These are phyloP conservation scores for Menura novaehollandiae DNA, from an alignment of 2,113 vertebrate genomes.

Conservation along the genomic window DNA sequence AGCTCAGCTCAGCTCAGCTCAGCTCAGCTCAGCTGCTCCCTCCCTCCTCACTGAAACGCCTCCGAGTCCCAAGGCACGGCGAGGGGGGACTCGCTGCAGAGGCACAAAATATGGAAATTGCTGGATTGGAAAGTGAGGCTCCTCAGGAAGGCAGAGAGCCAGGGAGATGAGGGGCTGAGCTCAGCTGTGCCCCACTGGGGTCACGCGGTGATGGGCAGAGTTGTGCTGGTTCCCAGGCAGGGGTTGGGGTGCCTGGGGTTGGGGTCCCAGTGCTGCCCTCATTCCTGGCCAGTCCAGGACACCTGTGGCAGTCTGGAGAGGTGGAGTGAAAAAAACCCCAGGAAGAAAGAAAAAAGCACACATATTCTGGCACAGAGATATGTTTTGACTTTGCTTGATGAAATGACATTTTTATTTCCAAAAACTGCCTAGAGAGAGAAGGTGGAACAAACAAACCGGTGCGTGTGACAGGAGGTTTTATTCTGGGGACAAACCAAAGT, in stretches of 20 bases:
- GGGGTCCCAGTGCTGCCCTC: neutral
- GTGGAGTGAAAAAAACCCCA: neutral
- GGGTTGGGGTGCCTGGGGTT: neutral
- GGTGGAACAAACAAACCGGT: slow-evolving; percentile 32
- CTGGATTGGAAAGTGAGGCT: neutral
- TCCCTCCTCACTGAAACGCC: neutral
- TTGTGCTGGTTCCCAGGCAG: neutral
- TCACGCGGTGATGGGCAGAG: neutral
- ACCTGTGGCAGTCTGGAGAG: neutral
- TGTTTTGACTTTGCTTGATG: slow-evolving; percentile 43
- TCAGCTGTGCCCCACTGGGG: accelerated
- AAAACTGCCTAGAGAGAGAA: slow-evolving; percentile 32
- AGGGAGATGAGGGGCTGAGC: neutral
- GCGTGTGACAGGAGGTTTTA: slow-evolving; percentile 28
- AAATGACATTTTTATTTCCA: slow-evolving; percentile 50
- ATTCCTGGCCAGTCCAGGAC: neutral
- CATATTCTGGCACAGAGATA: neutral
- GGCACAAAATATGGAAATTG: neutral
- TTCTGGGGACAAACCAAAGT: slow-evolving; percentile 22
- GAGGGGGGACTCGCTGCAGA: neutral
- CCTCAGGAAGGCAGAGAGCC: neutral
- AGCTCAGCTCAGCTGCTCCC: neutral
- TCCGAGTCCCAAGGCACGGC: neutral
- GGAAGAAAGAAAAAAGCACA: neutral
- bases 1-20: neutral